Percentiles rank a stretch among this genome's conserved stretches.
phyloP scores from a whole-genome alignment of 2,888 invertebrate genomes.

The Troglohyphantes excavatus region DNA sequence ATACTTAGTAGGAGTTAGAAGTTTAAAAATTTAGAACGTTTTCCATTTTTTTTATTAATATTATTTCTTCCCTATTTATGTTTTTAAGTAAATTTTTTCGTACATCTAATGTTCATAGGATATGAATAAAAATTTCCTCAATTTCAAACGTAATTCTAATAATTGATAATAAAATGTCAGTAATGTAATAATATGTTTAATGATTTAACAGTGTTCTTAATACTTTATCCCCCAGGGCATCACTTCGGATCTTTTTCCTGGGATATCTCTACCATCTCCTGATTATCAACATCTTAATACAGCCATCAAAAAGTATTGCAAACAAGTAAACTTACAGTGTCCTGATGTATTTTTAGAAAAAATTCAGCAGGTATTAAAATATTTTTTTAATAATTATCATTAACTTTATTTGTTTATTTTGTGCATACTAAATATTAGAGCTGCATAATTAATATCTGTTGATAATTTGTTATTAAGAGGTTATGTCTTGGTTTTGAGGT shows the following conservation, averaged over 20 bases:
- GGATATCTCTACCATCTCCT: conserved; percentile 83
- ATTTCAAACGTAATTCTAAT: too few species aligned
- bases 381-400: not conserved
- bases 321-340: conserved; percentile 86
- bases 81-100: too few species aligned
- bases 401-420: too few species aligned
- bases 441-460: too few species aligned
- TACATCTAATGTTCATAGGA: too few species aligned
- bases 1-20: too few species aligned
- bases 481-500: too few species aligned
- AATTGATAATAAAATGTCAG: not conserved
- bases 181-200: not conserved
- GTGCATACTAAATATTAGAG: too few species aligned
- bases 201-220: not conserved
- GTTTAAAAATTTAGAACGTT: too few species aligned
- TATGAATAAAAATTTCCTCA: too few species aligned
- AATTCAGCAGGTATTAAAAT: conserved; percentile 83
- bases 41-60: too few species aligned
- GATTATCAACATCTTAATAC: conserved; percentile 83
- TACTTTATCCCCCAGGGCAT: conserved; percentile 82
- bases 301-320: conserved; percentile 82
- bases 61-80: not conserved
- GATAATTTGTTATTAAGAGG: too few species aligned
- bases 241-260: conserved; percentile 84
- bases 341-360: conserved; percentile 91